Base-by-base conservation (phyloP, 2,888 invertebrate genomes). In the Acleris emargana region DNA sequence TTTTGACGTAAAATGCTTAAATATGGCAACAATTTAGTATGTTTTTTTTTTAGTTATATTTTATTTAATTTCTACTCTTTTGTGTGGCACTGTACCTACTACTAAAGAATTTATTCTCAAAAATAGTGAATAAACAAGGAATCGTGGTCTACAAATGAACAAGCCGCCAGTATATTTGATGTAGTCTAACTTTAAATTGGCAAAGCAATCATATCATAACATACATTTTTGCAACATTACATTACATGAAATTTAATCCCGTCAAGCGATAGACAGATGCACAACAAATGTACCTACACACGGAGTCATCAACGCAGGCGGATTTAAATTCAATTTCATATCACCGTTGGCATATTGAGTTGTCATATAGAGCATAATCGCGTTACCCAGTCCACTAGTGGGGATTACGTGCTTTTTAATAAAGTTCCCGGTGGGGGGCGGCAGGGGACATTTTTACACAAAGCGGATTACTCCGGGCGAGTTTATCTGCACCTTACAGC, bases 401-500 rank as follows among this genome's bases (percentile, higher is more conserved):
- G 78, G 88, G 91, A 91, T 91, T 92, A 92, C 86, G 83, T 82
- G 87, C 89, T 91, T 92, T 92, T 91, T 92, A 92, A 91, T 92
- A 91, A 92, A 89, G 88, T 89, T 78, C 79, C 79, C 81, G 75
- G 78, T 81, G 79, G 86, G 89, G 88, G 86, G 89, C 79, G 86
- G 81, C 76, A 79, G 86, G 89, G 89, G 91, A 91, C 91, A 90
- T 90, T 91, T 91, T 91, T 91, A 84, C 85, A 92, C 90, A 91
- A 91, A 91, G 91, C 82, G 91, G 91, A 92, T 91, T 92, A 92
- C 87, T 87, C 84, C 78, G 87, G 84, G 82, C 84, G 77, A 86
- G 91, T 90, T 92, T 92, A 92, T 92, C 91, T 88, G 83, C 86
- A 90, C 91, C 91, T 91, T 91, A 91, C 92, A 89, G 92, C 80